Conservation (phyloP, 2,797 vertebrate genomes). For the Bradypus variegatus region DNA sequence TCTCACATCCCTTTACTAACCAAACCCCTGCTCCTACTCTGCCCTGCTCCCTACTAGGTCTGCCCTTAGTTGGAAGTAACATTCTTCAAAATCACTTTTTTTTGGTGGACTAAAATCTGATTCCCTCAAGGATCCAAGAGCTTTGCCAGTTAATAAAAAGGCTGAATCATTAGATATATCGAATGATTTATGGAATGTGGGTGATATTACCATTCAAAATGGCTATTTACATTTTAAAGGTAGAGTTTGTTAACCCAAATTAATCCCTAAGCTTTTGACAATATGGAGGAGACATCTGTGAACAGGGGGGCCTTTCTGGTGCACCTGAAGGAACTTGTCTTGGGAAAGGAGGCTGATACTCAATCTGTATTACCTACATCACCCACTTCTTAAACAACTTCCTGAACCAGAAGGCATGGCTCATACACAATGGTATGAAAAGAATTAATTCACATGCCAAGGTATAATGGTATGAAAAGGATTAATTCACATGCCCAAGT, state of each 20-base stretch:
- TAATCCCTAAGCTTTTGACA: neutral
- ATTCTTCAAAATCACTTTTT: neutral
- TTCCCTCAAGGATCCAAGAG: neutral
- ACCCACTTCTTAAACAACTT: neutral
- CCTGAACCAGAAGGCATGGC: neutral
- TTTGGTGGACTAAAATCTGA: neutral
- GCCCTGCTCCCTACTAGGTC: neutral
- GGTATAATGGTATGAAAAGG: neutral
- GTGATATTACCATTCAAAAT: neutral
- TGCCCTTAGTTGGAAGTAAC: neutral
- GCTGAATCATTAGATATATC: neutral
- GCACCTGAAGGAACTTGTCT: neutral
- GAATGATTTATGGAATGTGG: neutral
- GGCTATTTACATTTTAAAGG: neutral
- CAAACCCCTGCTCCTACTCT: no score
- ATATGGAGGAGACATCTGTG: neutral
- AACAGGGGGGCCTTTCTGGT: neutral
- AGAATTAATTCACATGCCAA: neutral
- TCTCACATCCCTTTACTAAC: neutral
- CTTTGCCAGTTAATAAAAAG: neutral
- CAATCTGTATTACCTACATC: fast-evolving
- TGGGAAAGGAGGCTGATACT: neutral
- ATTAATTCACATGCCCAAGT: neutral
- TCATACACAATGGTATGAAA: neutral
- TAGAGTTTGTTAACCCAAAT: neutral